Evolutionary conservation across 2,113 vertebrate species (phyloP).

Genomic region (Ophthalmolycus amberensis): DNA sequence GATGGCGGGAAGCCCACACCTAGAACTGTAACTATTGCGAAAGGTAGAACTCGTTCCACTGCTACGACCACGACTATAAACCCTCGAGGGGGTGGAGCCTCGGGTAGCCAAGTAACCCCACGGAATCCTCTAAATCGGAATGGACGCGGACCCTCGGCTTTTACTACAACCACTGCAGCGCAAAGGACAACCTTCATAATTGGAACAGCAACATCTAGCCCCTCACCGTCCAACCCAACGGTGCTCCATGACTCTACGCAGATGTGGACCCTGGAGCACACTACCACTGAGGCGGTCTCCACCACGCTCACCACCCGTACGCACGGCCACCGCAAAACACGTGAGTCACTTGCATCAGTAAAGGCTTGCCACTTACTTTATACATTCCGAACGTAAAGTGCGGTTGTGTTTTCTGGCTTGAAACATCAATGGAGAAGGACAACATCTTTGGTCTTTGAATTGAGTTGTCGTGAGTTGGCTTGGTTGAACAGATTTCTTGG

Average conservation of each 20-base stretch:
- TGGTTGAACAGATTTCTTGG: not conserved
- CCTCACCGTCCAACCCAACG: constrained; percentile 77
- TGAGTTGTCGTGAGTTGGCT: not conserved
- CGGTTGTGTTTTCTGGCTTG: too few relatives aligned
- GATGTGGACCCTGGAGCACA: constrained; percentile 79
- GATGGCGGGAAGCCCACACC: constrained; percentile 58
- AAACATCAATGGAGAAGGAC: not conserved
- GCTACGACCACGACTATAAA: constrained; percentile 79
- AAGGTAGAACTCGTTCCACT: constrained; percentile 74
- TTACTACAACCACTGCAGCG: constrained; percentile 68
- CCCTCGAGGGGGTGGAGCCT: constrained; percentile 72
- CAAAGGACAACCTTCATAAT: constrained; percentile 59
- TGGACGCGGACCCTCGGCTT: constrained; percentile 62
- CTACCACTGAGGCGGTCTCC: constrained; percentile 72
- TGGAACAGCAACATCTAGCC: constrained; percentile 71
- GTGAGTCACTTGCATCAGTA: constrained; percentile 69
- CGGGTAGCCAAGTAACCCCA: constrained; percentile 81
- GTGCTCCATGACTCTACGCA: constrained; percentile 83
- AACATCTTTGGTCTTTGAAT: not conserved
- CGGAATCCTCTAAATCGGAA: constrained; percentile 74
- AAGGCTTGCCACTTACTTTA: not conserved
- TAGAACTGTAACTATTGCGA: constrained; percentile 66
- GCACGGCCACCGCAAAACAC: constrained; percentile 81
- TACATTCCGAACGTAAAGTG: too few relatives aligned
- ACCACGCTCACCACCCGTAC: constrained; percentile 71